A percentile compares a stretch with the other conserved stretches of the same genome.
Conservation (phyloP, 2,888 invertebrate genomes). For the Pyrgus malvae region DNA sequence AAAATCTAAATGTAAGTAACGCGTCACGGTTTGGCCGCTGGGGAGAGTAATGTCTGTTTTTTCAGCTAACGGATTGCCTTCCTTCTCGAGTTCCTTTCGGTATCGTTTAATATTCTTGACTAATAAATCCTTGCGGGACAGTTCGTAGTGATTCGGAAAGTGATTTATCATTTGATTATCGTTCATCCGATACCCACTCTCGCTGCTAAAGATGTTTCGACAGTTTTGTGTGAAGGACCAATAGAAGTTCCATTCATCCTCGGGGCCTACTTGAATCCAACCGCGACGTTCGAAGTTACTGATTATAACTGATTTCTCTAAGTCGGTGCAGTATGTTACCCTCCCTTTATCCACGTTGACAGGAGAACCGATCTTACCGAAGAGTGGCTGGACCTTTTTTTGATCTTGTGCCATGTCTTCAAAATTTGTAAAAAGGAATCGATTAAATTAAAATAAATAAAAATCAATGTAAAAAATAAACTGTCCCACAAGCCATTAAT, state of each 20-base stretch:
- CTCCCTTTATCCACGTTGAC: slow-evolving; percentile 28
- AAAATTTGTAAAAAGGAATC: slow-evolving; percentile 2
- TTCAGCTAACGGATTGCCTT: slow-evolving; percentile 92
- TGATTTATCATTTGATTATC: slow-evolving; percentile 79
- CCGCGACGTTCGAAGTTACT: slow-evolving; percentile 94
- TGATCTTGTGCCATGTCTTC: slow-evolving; percentile 16
- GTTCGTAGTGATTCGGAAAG: slow-evolving; percentile 95
- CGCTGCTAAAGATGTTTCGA: slow-evolving; percentile 91
- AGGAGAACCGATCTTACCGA: slow-evolving; percentile 6
- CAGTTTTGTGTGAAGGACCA: slow-evolving; percentile 94
- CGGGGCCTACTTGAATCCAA: slow-evolving; percentile 90
- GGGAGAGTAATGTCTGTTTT: slow-evolving; percentile 76
- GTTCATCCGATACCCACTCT: slow-evolving; percentile 92
- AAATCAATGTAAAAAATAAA: slow-evolving; percentile 1
- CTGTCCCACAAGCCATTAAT: background rate
- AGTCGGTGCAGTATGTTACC: slow-evolving; percentile 83
- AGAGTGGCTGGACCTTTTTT: slow-evolving; percentile 13
- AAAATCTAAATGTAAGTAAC: slow-evolving; percentile 92
- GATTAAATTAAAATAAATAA: slow-evolving; percentile 8
- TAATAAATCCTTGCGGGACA: slow-evolving; percentile 96
- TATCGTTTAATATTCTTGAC: slow-evolving; percentile 98
- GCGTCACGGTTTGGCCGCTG: slow-evolving; percentile 85
- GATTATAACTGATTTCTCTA: slow-evolving; percentile 93
- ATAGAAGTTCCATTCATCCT: slow-evolving; percentile 96
- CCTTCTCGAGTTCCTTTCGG: slow-evolving; percentile 94